Evolutionary conservation across 2,113 vertebrate species (phyloP), one percentile per base, ranked within the genome.

Genomic region (Lipophrys pholis): DNA sequence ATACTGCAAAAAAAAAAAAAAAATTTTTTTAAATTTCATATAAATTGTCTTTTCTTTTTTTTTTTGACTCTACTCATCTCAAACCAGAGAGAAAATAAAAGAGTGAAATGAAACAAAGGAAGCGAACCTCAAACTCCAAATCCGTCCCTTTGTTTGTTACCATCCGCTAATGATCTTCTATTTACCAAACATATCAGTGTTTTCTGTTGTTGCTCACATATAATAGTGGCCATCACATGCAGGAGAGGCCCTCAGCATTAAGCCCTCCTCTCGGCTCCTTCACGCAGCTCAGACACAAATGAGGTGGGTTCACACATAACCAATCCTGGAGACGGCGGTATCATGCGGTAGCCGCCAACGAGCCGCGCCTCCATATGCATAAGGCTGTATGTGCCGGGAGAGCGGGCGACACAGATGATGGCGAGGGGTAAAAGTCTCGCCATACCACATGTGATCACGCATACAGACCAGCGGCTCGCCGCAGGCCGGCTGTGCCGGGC

Each of bases 191-290:
- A 59, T 51, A 40, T 48, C 14, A 55, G 54, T 72, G 63, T 73
- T 78, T 69, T 73, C 21, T 57, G 55, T 57, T 79, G 76, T 76
- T 75, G 81, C 54, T 64, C 63, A 8, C 64, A 17, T 74, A 50
- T 91, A 91, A 92, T 93, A 64, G 63, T 49, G 77, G 45, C 43
- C 69, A 90, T 89, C 83, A 77, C 67, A 91, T 92, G 90, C 92
- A 82, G 38, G 80, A 62, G 72, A 78, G 66, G 78, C 63, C 69
- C 62, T 48, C 38, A 14, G 49, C 51, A 77, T 86, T 84, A 66
- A 51, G 81, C 11, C 70, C 53, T 42, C 39, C 57, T 11, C 50
- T 82, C 11, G 38, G 56, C 8, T 73, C 80, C 73, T 61, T 21
- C 61, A 51, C 45, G 12, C 58, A 43, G 76, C 43, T 39, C 64